Percentiles rank a stretch among this genome's conserved stretches.
phyloP scores from a whole-genome alignment of 2,888 invertebrate species.

The Zeuzera pyrina region DNA sequence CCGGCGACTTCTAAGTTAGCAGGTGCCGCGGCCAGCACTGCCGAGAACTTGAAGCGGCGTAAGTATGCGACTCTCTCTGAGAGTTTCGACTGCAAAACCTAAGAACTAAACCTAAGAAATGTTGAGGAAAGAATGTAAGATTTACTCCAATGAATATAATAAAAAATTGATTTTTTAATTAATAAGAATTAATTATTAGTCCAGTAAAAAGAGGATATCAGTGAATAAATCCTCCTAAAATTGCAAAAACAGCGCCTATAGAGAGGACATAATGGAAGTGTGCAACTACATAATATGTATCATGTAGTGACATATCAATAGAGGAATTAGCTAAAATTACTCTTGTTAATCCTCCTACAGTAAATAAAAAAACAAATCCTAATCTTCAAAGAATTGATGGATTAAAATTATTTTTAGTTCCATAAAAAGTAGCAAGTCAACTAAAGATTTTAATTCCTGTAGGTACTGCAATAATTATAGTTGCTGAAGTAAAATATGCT shows the following conservation, averaged over 20 bases:
- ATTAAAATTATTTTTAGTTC: slow-evolving; percentile 73
- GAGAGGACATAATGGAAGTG: slow-evolving; percentile 88
- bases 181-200: slow-evolving; percentile 67
- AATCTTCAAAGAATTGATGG: slow-evolving; percentile 77
- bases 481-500: slow-evolving; percentile 88
- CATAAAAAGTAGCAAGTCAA: slow-evolving; percentile 80
- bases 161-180: slow-evolving; percentile 80
- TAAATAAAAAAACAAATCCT: slow-evolving; percentile 86
- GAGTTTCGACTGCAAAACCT: no score
- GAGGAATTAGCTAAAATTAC: slow-evolving; percentile 82
- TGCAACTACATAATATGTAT: slow-evolving; percentile 89
- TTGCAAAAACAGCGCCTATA: slow-evolving; percentile 85
- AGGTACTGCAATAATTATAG: slow-evolving; percentile 89
- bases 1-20: no score
- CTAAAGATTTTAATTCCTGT: slow-evolving; percentile 89
- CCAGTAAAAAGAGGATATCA: slow-evolving; percentile 82
- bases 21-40: no score
- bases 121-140: slow-evolving; percentile 86
- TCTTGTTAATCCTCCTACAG: slow-evolving; percentile 81
- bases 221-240: slow-evolving; percentile 81
- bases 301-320: slow-evolving; percentile 83
- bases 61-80: no score
- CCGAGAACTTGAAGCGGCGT: no score
- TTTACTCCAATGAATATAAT: slow-evolving; percentile 84
- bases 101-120: slow-evolving; percentile 72